phyloP scores from a whole-genome alignment of 2,888 invertebrate species.

The Chaetogeoica ovagalla region DNA sequence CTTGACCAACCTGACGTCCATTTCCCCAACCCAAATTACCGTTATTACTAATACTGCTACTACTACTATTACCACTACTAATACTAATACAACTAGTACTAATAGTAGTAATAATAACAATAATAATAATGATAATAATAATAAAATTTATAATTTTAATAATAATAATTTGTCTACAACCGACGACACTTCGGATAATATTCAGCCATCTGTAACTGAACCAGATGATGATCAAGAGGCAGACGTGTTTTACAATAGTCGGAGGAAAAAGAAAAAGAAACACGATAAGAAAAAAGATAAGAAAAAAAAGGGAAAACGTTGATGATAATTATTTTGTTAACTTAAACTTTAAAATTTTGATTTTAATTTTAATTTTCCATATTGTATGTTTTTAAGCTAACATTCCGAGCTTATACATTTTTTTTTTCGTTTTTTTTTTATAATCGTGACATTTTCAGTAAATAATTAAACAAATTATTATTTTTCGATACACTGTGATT shows the following conservation, averaged over 20 bases:
- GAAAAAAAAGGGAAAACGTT: constrained; percentile 49
- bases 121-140: no score
- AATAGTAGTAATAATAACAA: no score
- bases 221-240: constrained; percentile 24
- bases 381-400: constrained; percentile 13
- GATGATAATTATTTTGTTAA: constrained; percentile 27
- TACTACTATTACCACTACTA: background rate
- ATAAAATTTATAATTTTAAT: no score
- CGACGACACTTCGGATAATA: background rate
- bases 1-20: background rate
- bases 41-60: background rate
- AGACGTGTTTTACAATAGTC: constrained; percentile 29
- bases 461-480: background rate
- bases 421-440: background rate
- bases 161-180: background rate
- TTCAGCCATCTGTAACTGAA: constrained; percentile 10
- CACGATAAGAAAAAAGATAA: constrained; percentile 50
- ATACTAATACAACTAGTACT: no score
- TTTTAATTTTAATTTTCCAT: no score
- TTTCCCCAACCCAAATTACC: no score
- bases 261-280: constrained; percentile 47
- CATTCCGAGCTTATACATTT: constrained; percentile 47
- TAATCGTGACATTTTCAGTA: background rate
- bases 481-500: background rate
- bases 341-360: constrained; percentile 15